Percentiles rank a stretch among this genome's conserved stretches.
Conservation (phyloP, 2,797 vertebrate genomes). For the Coccyzus lansbergi region DNA sequence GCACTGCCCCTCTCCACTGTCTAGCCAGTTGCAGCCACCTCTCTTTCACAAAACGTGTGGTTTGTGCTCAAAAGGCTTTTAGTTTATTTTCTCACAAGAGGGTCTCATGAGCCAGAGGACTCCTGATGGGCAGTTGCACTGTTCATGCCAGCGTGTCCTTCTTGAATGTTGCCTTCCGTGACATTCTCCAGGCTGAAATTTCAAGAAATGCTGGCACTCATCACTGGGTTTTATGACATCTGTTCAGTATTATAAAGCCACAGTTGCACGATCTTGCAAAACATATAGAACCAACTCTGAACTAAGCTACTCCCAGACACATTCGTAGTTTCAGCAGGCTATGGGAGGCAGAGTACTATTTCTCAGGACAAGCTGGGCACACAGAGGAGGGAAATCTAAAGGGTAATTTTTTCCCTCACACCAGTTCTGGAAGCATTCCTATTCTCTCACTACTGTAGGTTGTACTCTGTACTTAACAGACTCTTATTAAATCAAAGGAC, state of each 20-base stretch:
- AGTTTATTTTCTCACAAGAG: neutral
- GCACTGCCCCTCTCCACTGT: neutral
- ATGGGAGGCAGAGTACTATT: neutral
- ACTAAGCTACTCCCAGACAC: neutral
- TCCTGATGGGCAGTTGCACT: neutral
- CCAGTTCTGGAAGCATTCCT: slow-evolving; percentile 35
- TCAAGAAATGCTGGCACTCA: neutral
- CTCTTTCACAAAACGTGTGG: neutral
- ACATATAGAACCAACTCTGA: neutral
- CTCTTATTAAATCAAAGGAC: slow-evolving; percentile 49
- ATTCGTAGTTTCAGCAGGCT: neutral
- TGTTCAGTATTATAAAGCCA: slow-evolving; percentile 30
- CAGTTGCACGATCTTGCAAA: neutral
- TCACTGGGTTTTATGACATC: neutral
- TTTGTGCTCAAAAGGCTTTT: neutral
- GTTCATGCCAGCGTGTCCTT: neutral
- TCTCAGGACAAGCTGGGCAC: neutral
- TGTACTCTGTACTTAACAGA: slow-evolving; percentile 31
- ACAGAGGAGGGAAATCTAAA: neutral
- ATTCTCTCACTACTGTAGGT: neutral
- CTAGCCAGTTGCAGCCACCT: neutral
- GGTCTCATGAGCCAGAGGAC: neutral
- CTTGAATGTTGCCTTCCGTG: neutral
- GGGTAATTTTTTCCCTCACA: neutral
- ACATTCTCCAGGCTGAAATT: neutral